Evolutionary conservation across 2,797 vertebrate species (phyloP).

Genomic region (Macropus fuliginosus): DNA sequence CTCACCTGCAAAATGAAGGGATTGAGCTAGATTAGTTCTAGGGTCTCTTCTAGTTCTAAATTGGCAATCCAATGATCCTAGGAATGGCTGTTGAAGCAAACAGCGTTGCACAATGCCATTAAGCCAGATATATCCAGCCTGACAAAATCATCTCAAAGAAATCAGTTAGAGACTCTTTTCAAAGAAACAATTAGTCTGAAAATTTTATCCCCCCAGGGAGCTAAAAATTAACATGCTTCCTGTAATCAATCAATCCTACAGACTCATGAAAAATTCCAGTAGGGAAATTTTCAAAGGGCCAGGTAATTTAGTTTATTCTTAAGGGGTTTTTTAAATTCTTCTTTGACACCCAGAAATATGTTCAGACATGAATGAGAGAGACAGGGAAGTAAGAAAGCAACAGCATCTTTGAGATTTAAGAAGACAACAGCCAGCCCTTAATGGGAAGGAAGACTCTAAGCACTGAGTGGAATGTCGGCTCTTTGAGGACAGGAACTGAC

Average conservation of each 20-base stretch:
- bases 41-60: neutral
- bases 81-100: neutral
- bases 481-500: neutral
- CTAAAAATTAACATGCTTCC: conserved; percentile 31
- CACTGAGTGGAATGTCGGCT: neutral
- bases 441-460: neutral
- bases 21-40: neutral
- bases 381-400: conserved; percentile 46
- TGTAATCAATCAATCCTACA: conserved; percentile 71
- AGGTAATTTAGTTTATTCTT: conserved; percentile 24
- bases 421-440: neutral
- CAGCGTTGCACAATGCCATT: neutral
- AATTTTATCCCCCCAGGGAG: conserved; percentile 42
- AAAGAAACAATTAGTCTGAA: conserved; percentile 72
- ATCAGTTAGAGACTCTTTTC: conserved; percentile 67
- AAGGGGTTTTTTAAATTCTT: conserved; percentile 16
- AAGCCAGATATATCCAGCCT: neutral
- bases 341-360: neutral
- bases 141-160: conserved; percentile 51
- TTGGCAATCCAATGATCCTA: neutral
- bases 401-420: neutral
- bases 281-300: conserved; percentile 58
- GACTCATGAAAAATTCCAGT: conserved; percentile 52
- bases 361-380: neutral
- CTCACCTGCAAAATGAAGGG: neutral